phyloP scores from a whole-genome alignment of 2,113 vertebrate genomes.

The Antigone vipio region DNA sequence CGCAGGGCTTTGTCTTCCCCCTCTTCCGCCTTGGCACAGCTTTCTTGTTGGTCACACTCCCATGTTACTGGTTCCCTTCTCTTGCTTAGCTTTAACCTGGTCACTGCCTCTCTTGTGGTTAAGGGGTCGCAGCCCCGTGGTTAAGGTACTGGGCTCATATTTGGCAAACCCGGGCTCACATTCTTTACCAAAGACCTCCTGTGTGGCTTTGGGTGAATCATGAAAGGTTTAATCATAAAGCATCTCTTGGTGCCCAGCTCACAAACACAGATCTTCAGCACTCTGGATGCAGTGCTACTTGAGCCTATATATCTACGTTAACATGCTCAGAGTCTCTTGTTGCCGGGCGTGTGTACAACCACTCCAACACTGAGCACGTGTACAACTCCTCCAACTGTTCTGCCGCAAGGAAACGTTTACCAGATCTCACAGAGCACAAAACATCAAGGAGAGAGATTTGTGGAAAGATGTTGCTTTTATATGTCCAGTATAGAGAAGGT shows the following conservation, averaged over 20 bases:
- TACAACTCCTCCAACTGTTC: background rate
- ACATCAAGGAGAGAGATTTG: background rate
- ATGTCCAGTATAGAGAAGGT: background rate
- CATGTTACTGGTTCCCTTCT: background rate
- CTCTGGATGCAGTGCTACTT: background rate
- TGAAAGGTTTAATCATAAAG: background rate
- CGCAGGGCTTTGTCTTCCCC: background rate
- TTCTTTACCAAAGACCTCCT: background rate
- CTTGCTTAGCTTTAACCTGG: background rate
- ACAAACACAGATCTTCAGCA: background rate
- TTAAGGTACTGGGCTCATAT: background rate
- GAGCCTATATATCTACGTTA: background rate
- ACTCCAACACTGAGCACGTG: accelerated
- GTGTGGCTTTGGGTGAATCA: background rate
- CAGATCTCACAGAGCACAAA: background rate
- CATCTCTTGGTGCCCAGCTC: background rate
- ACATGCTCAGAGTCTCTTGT: background rate
- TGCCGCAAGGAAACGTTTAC: background rate
- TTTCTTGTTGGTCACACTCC: background rate
- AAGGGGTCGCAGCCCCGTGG: background rate
- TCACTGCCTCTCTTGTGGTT: background rate
- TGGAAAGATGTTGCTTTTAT: background rate
- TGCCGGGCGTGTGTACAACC: background rate
- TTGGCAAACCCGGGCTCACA: background rate
- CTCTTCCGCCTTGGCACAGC: background rate